These are phyloP conservation scores for Metacarcinus magister DNA, from an alignment of 2,888 invertebrate species.

Conservation along the genomic window DNA sequence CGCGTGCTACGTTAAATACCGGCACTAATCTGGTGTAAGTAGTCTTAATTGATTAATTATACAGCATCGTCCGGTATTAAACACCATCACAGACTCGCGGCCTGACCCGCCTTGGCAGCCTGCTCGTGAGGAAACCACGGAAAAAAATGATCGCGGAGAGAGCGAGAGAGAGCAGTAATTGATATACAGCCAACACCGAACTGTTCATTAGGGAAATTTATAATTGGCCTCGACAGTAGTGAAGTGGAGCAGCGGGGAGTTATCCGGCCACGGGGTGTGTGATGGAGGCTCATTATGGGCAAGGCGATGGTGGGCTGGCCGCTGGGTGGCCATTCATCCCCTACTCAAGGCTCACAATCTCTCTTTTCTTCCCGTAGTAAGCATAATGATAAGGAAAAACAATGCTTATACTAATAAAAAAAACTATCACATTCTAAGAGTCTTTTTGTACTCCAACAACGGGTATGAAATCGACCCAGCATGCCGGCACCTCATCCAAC, in stretches of 20 bases:
- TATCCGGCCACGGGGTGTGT: background rate
- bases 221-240: conserved; percentile 26
- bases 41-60: conserved; percentile 55
- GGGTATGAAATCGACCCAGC: no score
- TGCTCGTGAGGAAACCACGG: background rate
- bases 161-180: background rate
- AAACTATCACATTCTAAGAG: background rate
- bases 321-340: background rate
- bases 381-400: background rate
- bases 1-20: conserved; percentile 63
- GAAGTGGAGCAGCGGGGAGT: conserved; percentile 14
- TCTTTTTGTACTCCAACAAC: no score
- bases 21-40: conserved; percentile 56
- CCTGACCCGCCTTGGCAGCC: background rate
- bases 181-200: background rate
- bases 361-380: background rate
- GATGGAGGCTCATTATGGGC: background rate
- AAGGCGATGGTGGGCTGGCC: background rate
- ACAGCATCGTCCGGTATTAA: conserved; percentile 51
- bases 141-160: background rate
- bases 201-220: background rate
- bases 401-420: background rate
- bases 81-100: conserved; percentile 11
- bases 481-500: no score
- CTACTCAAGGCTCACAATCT: background rate